phyloP scores from a whole-genome alignment of 1,140 invertebrate genomes.

The Diprion similis region DNA sequence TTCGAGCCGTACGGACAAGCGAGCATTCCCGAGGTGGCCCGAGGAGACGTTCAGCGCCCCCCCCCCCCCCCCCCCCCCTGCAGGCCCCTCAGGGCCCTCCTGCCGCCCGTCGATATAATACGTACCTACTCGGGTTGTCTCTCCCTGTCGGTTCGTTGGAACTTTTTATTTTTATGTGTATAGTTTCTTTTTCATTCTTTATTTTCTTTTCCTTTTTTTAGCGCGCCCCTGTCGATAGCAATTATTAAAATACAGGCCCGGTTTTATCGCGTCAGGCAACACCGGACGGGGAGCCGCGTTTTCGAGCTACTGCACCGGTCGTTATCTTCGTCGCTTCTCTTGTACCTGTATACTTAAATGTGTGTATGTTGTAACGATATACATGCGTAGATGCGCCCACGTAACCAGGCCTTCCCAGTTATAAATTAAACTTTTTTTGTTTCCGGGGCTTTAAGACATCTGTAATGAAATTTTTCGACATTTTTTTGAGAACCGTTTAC shows the following conservation, averaged over 20 bases:
- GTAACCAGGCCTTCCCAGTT: too few relatives aligned
- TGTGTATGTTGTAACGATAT: too few relatives aligned
- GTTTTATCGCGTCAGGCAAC: not conserved
- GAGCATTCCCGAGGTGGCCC: conserved; percentile 4
- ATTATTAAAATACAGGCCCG: conserved; percentile 2
- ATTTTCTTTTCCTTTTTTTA: conserved; percentile 5
- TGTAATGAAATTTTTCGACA: too few relatives aligned
- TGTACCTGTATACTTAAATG: too few relatives aligned
- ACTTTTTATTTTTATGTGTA: too few relatives aligned
- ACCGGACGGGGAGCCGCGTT: not conserved
- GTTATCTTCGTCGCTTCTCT: too few relatives aligned
- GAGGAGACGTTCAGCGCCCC: not conserved
- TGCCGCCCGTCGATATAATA: not conserved
- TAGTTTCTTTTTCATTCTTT: not conserved
- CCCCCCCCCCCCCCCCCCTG: too few relatives aligned
- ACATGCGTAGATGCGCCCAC: too few relatives aligned
- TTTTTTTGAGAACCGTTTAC: too few relatives aligned
- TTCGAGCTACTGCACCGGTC: not conserved
- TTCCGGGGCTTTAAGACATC: too few relatives aligned
- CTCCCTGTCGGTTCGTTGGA: not conserved
- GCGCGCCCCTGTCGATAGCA: conserved; percentile 6
- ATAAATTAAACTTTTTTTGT: too few relatives aligned
- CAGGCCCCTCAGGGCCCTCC: too few relatives aligned
- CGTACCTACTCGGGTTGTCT: not conserved
- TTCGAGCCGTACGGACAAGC: conserved; percentile 5